Evolutionary conservation across 2,113 vertebrate genomes (phyloP).

Genomic region (Phrynosoma blainvillii): DNA sequence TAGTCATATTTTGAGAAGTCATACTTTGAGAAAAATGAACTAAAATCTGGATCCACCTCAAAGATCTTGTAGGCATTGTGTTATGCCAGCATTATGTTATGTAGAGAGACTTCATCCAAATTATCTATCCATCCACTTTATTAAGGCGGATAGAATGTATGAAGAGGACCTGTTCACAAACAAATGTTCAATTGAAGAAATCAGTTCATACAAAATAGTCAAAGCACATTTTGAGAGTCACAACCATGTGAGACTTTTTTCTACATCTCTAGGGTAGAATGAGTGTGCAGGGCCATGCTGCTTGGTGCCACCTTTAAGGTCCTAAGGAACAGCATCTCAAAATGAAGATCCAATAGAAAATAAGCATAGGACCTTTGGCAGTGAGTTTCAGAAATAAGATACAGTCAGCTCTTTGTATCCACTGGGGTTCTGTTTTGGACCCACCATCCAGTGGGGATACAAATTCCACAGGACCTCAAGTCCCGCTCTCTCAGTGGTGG

Average conservation of each 20-base stretch:
- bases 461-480: too few relatives aligned
- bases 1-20: too few relatives aligned
- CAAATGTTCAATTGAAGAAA: background rate
- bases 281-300: background rate
- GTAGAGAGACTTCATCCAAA: background rate
- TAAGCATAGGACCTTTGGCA: background rate
- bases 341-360: background rate
- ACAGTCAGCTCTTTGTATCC: background rate
- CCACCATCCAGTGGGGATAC: too few relatives aligned
- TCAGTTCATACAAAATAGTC: background rate
- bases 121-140: background rate
- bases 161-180: background rate
- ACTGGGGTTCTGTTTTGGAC: too few relatives aligned
- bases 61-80: too few relatives aligned
- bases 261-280: background rate
- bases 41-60: too few relatives aligned
- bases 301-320: background rate
- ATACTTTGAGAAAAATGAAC: too few relatives aligned
- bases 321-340: background rate
- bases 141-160: background rate
- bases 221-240: background rate
- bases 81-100: too few relatives aligned
- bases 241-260: background rate
- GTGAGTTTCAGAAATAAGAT: background rate
- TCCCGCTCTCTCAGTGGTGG: too few relatives aligned